Evolutionary conservation across 2,113 vertebrate genomes (phyloP).

Genomic region (Phyllopteryx taeniolatus): DNA sequence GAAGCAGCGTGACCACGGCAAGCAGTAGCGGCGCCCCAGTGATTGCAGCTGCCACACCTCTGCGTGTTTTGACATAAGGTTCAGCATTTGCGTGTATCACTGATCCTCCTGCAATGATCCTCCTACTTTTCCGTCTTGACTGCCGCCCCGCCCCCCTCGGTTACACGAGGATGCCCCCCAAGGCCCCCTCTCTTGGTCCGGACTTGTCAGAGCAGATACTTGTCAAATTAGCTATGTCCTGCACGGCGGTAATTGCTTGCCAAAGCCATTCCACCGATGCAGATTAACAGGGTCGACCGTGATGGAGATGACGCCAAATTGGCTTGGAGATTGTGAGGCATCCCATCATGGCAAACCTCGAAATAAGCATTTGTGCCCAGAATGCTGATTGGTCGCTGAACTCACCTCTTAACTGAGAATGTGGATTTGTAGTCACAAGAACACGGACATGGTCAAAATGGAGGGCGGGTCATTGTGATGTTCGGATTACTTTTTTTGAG

Average conservation of each 20-base stretch:
- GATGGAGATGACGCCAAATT: slow-evolving; percentile 73
- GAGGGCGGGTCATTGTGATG: background rate
- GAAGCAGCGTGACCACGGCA: background rate
- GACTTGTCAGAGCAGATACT: slow-evolving; percentile 66
- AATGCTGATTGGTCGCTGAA: slow-evolving; percentile 53
- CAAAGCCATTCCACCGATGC: slow-evolving; percentile 68
- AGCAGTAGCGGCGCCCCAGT: slow-evolving; percentile 6
- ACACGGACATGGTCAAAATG: background rate
- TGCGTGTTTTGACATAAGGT: slow-evolving; percentile 40
- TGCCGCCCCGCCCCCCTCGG: slow-evolving; percentile 4
- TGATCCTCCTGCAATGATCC: slow-evolving; percentile 33
- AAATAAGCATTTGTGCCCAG: slow-evolving; percentile 36
- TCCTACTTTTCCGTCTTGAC: slow-evolving; percentile 22
- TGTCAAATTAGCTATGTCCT: slow-evolving; percentile 65
- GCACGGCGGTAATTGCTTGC: slow-evolving; percentile 74
- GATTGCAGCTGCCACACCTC: slow-evolving; percentile 1
- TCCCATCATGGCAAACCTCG: slow-evolving; percentile 50
- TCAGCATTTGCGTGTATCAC: slow-evolving; percentile 45
- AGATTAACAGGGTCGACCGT: slow-evolving; percentile 65
- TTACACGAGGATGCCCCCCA: background rate
- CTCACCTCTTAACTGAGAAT: slow-evolving; percentile 7
- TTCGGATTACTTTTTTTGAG: background rate
- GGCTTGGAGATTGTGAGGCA: slow-evolving; percentile 65
- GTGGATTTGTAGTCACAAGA: background rate
- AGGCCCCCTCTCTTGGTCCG: slow-evolving; percentile 23